phyloP scores from a whole-genome alignment of 2,113 vertebrate species.

The Heterotilapia buettikoferi region DNA sequence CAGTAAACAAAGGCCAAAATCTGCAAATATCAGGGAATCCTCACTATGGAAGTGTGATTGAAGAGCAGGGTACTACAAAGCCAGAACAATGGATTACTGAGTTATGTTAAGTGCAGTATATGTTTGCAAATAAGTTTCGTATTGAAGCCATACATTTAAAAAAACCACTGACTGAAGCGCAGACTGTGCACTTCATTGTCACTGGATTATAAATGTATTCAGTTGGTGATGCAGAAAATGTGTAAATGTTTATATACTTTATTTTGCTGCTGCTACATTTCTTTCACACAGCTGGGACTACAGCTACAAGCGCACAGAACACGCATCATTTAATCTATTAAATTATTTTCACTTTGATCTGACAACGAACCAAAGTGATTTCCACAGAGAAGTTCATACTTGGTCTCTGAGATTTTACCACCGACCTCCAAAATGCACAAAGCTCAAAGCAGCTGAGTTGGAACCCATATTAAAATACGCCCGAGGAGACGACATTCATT shows the following conservation, averaged over 20 bases:
- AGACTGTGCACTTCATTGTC: not conserved
- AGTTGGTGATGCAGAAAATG: not conserved
- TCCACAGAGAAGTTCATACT: not conserved
- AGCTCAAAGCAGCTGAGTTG: not conserved
- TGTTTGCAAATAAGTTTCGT: not conserved
- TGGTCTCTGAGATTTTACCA: not conserved
- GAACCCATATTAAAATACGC: not conserved
- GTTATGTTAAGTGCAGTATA: not conserved
- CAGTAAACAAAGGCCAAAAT: not conserved
- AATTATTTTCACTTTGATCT: not conserved
- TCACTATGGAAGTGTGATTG: not conserved
- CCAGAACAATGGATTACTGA: fast-evolving
- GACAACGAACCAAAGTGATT: not conserved
- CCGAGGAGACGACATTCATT: fast-evolving
- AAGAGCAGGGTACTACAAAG: not conserved
- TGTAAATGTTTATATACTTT: not conserved
- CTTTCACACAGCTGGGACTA: not conserved
- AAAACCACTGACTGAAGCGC: not conserved
- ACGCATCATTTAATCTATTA: not conserved
- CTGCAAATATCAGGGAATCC: not conserved
- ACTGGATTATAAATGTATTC: not conserved
- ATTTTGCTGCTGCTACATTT: not conserved
- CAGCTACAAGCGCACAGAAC: not conserved
- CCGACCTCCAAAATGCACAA: not conserved
- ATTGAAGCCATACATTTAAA: not conserved